Evolutionary conservation across 2,797 vertebrate species (phyloP).

Genomic region (Sebastes glaucus): DNA sequence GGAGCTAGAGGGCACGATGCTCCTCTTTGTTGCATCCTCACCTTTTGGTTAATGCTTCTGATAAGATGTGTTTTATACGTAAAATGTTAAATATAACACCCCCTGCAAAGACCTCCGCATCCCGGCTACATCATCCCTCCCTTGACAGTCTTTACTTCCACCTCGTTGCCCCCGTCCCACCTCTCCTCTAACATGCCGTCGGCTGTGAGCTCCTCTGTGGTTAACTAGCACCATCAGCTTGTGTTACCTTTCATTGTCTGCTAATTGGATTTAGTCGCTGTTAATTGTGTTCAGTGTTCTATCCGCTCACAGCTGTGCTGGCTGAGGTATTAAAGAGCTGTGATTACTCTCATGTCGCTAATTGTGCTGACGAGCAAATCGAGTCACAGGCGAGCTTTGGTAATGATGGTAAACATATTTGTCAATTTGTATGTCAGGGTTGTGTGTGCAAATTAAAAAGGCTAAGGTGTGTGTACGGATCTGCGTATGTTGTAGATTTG

Average conservation of each 20-base stretch:
- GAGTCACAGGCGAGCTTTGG: constrained; percentile 29
- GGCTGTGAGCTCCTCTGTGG: constrained; percentile 31
- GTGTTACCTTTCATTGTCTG: constrained; percentile 67
- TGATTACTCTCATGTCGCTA: constrained; percentile 66
- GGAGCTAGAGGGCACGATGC: background rate
- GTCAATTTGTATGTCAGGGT: constrained; percentile 48
- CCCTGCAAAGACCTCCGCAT: background rate
- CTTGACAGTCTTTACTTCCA: background rate
- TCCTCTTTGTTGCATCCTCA: background rate
- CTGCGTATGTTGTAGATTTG: background rate
- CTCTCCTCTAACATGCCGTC: background rate
- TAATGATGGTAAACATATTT: constrained; percentile 66
- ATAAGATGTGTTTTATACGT: constrained; percentile 11
- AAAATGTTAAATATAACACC: background rate
- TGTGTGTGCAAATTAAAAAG: constrained; percentile 35
- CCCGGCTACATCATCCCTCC: background rate
- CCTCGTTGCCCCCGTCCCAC: background rate
- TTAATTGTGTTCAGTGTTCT: constrained; percentile 64
- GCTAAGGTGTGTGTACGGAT: background rate
- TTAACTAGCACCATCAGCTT: constrained; percentile 62
- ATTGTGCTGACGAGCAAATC: constrained; percentile 58
- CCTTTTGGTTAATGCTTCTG: constrained; percentile 13
- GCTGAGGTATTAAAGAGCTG: constrained; percentile 44
- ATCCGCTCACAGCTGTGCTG: constrained; percentile 58
- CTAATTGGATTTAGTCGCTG: constrained; percentile 73